phyloP scores from a whole-genome alignment of 2,888 invertebrate genomes.

The Merodon equestris region DNA sequence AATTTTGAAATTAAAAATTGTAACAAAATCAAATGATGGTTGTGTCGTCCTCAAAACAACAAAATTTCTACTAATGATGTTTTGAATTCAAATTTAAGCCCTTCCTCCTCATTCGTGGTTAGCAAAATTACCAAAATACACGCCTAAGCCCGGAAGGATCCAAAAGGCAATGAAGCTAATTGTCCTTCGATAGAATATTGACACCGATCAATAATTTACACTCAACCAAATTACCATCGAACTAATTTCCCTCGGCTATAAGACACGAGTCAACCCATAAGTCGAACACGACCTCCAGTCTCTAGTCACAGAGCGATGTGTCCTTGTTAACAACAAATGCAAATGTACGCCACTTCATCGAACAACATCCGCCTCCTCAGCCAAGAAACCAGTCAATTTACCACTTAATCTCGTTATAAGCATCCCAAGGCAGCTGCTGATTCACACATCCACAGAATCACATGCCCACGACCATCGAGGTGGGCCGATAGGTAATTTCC shows the following conservation, averaged over 20 bases:
- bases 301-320: constrained; percentile 58
- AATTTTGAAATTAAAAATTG: no score
- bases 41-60: no score
- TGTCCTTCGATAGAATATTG: not conserved
- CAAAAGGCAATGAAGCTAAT: not conserved
- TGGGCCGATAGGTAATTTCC: constrained; percentile 1
- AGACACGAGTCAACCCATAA: not conserved
- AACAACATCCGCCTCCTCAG: constrained; percentile 17
- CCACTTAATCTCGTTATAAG: constrained; percentile 44
- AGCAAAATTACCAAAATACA: constrained; percentile 10
- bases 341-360: constrained; percentile 47
- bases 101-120: no score
- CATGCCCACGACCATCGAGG: not conserved
- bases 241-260: constrained; percentile 1
- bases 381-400: constrained; percentile 38
- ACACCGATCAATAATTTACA: no score
- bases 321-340: constrained; percentile 53
- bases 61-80: no score
- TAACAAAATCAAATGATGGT: no score
- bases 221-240: no score
- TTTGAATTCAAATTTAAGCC: no score
- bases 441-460: constrained; percentile 3
- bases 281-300: no score
- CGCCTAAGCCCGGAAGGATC: not conserved
- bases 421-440: constrained; percentile 27